Evolutionary conservation across 2,113 vertebrate genomes (phyloP).

Genomic region (Eptesicus fuscus): DNA sequence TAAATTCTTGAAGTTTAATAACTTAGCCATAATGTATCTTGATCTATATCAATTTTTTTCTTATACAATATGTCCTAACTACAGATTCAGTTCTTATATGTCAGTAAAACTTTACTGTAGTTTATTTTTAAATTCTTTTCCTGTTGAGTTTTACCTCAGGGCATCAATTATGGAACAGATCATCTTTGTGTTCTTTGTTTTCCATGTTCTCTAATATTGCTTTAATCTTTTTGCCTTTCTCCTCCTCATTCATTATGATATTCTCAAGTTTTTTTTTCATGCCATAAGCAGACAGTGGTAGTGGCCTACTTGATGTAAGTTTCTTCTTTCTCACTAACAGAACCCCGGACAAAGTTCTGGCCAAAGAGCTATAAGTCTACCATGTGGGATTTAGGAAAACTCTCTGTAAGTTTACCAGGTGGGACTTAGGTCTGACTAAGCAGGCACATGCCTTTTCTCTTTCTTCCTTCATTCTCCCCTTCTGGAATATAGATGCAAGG

Average conservation of each 20-base stretch:
- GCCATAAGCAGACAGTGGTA: not conserved
- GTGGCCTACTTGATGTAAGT: not conserved
- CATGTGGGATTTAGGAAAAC: not conserved
- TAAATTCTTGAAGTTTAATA: not conserved
- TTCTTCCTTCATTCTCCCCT: not conserved
- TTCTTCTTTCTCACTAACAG: not conserved
- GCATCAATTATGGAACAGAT: not conserved
- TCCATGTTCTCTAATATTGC: not conserved
- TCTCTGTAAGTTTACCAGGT: not conserved
- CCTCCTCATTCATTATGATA: not conserved
- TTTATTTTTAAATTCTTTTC: not conserved
- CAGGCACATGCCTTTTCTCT: not conserved
- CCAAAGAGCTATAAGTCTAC: not conserved
- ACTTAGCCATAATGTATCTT: not conserved
- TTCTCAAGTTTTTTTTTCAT: not conserved
- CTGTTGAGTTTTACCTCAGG: not conserved
- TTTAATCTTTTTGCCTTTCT: not conserved
- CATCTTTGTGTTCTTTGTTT: not conserved
- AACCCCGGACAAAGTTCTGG: not conserved
- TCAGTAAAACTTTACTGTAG: not conserved
- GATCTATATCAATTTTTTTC: not conserved
- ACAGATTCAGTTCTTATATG: not conserved
- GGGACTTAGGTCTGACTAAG: not conserved
- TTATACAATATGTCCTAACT: not conserved
- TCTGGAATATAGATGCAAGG: not conserved